Base-by-base conservation (phyloP, 2,888 invertebrate genomes). In the Plagiodera versicolora region DNA sequence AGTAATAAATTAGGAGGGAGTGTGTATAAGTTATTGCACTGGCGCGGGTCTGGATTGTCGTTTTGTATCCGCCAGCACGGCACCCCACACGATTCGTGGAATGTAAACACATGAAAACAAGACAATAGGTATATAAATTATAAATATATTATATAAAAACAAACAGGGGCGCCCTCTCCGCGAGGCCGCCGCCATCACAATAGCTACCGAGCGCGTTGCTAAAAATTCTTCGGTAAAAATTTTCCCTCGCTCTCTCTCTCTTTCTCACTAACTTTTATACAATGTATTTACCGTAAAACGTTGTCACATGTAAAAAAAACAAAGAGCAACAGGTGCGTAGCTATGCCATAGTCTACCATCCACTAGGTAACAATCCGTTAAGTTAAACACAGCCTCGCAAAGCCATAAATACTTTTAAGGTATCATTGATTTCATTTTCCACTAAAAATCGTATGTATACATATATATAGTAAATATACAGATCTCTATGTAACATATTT, bases 341-440 rank as follows among this genome's bases (percentile, higher is more conserved):
- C 77, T 75, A 76, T 75, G 77, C 74, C 72, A 72, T 63, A 71
- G 72, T 72, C 68, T 68, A 71, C 62, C 60, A 55, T 63, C 60
- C 62, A 60, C 63, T 74, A 77, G 79, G 80, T 80, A 80, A 80
- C 80, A 79, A 79, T 80, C 80, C 79, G 75, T 78, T 78, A 77
- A 77, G 77, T 66, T 77, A 78, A 81, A 83, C 84, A 84, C 84
- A 84, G 84, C 83, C 84, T 83, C 82, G 80, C 83, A 68, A 83
- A 83, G 82, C 83, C 82, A 83, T 70, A 70, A 84, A 83, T 83
- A 84, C 83, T 71, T 70, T 81, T 78, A 81, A 81, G 81, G 81
- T 82, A 79, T 79, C 72, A 71, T 69, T 59, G 60, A 70, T 68
- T 71, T 67, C 65, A 60, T 63, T 72, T 68, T 72, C 71, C 70